phyloP scores from a whole-genome alignment of 2,797 vertebrate genomes.

The Pyrocephalus nanus region DNA sequence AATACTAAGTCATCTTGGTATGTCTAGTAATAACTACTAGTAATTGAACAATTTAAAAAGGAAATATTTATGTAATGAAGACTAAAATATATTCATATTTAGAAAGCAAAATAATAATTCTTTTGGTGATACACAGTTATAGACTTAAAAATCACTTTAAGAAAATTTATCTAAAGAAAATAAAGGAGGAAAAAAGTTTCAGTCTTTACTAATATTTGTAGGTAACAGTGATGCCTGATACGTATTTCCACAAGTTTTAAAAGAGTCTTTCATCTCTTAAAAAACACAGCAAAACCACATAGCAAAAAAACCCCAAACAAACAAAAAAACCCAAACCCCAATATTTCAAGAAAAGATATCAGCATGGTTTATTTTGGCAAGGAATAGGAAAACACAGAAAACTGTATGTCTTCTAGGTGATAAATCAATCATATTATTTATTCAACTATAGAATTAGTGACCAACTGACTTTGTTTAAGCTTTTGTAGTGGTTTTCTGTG shows the following conservation, averaged over 20 bases:
- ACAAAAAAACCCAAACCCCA: not conserved
- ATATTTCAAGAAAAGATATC: not conserved
- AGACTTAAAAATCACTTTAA: not conserved
- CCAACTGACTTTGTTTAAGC: not conserved
- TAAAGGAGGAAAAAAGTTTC: not conserved
- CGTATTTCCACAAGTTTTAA: not conserved
- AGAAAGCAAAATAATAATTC: not conserved
- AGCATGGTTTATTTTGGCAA: not conserved
- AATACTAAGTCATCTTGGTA: not conserved
- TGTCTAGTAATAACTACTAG: not conserved
- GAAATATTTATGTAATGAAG: not conserved
- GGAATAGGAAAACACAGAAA: not conserved
- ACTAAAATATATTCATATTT: not conserved
- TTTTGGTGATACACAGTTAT: not conserved
- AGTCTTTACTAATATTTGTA: not conserved
- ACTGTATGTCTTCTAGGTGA: not conserved
- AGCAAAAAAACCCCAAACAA: fast-evolving
- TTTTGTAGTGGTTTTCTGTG: too few relatives aligned
- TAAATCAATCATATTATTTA: not conserved
- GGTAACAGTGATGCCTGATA: not conserved
- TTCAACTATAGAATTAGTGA: not conserved
- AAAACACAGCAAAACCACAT: fast-evolving
- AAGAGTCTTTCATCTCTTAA: not conserved
- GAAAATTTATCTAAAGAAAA: not conserved
- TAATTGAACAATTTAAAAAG: not conserved